Base-by-base conservation (phyloP, 2,888 invertebrate species). In the Melanotus villosus region DNA sequence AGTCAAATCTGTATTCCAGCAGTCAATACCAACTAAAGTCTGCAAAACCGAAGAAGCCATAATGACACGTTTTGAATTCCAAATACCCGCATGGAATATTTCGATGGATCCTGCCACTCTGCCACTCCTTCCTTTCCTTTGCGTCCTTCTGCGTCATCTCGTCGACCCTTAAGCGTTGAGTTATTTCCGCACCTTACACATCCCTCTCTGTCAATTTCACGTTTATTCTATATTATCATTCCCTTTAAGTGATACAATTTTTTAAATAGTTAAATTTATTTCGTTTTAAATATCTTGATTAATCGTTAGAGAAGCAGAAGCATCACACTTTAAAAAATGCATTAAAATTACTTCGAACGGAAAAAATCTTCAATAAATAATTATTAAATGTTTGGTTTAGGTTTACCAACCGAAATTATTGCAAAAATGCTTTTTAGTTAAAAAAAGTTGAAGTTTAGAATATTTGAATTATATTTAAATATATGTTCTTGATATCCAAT, bases 11-110 rank as follows among this genome's bases (percentile, higher is more conserved):
- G 68, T 72, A 70, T 70, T 72, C 69, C 36, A 30, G 57, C 60
- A 60, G 65, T 68, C 65, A 68, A 68, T 65, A 64, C 52, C 65
- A 59, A 68, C 72, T 70, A 68, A 71, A 70, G 70, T 71, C 70
- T 71, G 63, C 69, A 69, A 73, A 71, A 72, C 65, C 70, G 70
- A 74, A 75, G 74, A 75, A 69, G 70, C 71, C 73, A 69, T 75
- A 75, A 74, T 73, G 73, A 74, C 75, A 71, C 72, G 70, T 74
- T 75, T 74, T 75, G 74, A 75, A 76, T 76, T 75, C 75, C 71
- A 76, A 76, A 73, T 74, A 70, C 71, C 69, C 59, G 32, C 62
- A 57, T 52, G 66, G 71, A 75, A 66, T 73, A 66, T 73, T 68
- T 65, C 64, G 62, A 50, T 36, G 64, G 68, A 72, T 71, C 50